Evolutionary conservation across 2,113 vertebrate genomes (phyloP), one percentile per base, ranked within the genome.

Genomic region (Chamaea fasciata): DNA sequence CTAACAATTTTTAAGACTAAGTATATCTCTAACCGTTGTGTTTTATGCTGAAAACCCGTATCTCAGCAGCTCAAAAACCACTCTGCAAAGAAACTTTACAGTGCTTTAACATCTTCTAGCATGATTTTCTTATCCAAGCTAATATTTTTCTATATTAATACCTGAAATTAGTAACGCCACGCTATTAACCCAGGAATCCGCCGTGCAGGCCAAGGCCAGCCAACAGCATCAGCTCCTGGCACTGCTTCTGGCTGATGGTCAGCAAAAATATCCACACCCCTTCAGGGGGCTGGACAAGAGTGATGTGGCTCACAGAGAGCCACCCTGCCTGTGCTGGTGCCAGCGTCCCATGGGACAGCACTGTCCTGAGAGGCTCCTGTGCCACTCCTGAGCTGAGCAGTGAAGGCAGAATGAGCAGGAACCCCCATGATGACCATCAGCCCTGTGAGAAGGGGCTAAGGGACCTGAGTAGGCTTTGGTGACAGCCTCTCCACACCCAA

Each of bases 381-480:
- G 27, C 19, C 68, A 10, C 28, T 13, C 31, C 3, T 11, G n/a
- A 57, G 59, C 52, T 26, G 26, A 77, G 27, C 31, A 26, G 28
- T 0, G 5, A 0, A n/a, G 15, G 31, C 2, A 10, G 12, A 15
- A 35, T 6, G 22, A 85, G n/a, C 28, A 62, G 19, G 26, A 59
- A 59, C 8, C 11, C 6, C 15, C 44, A n/a, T 0, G 1, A 30
- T 0, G 2, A 42, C 8, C 28, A 7, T 7, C 8, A 52, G 55
- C 27, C 21, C 37, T 23, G 9, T 27, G 31, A 56, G 41, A 60
- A 77, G 16, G 56, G 18, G 39, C 71, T 21, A 10, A 68, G 30
- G 21, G 28, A 55, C 60, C 18, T 59, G 14, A 47, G 50, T 0
- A 14, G 21, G 33, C 39, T 55, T n/a, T 49, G n/a, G 50, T 5